phyloP scores from a whole-genome alignment of 1,140 invertebrate species.

The Anadara kagoshimensis region DNA sequence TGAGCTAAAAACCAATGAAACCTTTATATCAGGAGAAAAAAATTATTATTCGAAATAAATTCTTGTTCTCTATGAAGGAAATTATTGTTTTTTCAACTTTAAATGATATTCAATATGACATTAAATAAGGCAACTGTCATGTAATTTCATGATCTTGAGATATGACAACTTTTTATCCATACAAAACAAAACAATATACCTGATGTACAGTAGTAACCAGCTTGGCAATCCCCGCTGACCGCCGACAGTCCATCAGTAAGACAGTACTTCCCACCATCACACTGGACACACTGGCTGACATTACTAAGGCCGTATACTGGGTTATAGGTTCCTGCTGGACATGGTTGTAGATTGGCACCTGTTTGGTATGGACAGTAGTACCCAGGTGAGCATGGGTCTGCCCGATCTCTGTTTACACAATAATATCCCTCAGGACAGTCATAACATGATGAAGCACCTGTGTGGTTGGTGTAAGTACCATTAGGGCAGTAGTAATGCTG shows the following conservation, averaged over 20 bases:
- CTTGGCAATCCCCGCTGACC: conserved; percentile 57
- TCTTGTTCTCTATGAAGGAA: no score
- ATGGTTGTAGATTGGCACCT: conserved; percentile 67
- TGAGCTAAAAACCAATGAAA: no score
- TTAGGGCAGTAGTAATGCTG: conserved; percentile 66
- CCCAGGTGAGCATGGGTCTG: conserved; percentile 63
- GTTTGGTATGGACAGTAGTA: conserved; percentile 67
- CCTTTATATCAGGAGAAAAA: no score
- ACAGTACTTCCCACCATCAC: conserved; percentile 70
- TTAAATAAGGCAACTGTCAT: no score
- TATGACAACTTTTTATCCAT: no score
- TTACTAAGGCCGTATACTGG: conserved; percentile 54
- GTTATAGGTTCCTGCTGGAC: conserved; percentile 69
- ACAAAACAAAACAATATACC: conserved; percentile 43
- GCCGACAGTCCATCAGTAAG: conserved; percentile 47
- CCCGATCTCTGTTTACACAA: conserved; percentile 64
- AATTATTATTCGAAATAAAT: no score
- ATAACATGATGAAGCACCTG: conserved; percentile 63
- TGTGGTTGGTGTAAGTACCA: conserved; percentile 69
- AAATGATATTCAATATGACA: no score
- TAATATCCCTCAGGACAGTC: conserved; percentile 69
- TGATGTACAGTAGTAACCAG: conserved; percentile 67
- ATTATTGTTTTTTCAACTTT: no score
- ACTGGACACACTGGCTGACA: conserved; percentile 64
- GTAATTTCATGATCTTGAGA: no score